Conservation (phyloP, 2,113 vertebrate species). For the Carettochelys insculpta region DNA sequence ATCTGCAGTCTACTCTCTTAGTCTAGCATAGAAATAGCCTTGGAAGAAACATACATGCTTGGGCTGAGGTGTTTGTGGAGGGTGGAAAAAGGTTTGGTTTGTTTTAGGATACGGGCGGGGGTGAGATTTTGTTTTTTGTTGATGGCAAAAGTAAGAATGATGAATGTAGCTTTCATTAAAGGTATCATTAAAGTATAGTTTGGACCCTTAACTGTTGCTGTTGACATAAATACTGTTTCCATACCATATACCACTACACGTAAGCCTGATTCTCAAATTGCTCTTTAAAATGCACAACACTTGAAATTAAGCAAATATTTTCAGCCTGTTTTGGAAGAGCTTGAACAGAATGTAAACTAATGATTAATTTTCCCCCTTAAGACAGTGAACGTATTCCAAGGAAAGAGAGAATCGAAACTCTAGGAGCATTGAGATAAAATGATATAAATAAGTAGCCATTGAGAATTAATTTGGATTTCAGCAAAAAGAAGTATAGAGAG, state of each 20-base stretch:
- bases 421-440: conserved; percentile 64
- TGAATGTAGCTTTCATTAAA: not conserved
- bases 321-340: conserved; percentile 37
- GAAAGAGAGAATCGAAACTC: conserved; percentile 69
- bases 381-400: conserved; percentile 59
- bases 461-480: conserved; percentile 66
- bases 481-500: not conserved
- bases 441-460: conserved; percentile 55
- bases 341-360: conserved; percentile 52
- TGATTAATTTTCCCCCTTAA: conserved; percentile 66
- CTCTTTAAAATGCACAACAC: conserved; percentile 33
- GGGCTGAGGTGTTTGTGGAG: not conserved
- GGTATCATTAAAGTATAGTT: not conserved
- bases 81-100: not conserved
- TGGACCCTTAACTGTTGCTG: not conserved
- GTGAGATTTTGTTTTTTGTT: not conserved
- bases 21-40: too few relatives aligned
- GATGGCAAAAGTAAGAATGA: rapidly evolving
- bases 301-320: conserved; percentile 37
- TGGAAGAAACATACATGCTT: not conserved
- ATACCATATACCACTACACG: not conserved
- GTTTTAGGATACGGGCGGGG: not conserved
- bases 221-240: not conserved
- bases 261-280: conserved; percentile 7
- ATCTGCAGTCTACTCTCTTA: too few relatives aligned